Conservation (phyloP, 2,113 vertebrate species). For the Apteryx mantelli region DNA sequence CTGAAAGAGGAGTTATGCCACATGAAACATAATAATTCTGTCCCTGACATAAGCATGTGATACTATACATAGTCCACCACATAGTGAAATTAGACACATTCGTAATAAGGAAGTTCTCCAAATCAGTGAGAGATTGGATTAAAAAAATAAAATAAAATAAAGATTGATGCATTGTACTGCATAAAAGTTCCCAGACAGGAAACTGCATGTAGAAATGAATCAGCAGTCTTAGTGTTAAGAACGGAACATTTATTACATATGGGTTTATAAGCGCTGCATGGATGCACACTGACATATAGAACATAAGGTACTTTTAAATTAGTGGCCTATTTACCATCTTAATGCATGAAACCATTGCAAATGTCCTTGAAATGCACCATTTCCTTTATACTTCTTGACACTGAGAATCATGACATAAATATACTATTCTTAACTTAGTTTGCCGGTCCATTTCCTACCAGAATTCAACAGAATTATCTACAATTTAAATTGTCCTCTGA, state of each 20-base stretch:
- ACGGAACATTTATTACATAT: neutral
- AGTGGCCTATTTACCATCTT: neutral
- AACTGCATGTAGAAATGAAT: neutral
- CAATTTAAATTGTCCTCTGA: conserved; percentile 13
- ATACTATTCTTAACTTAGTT: neutral
- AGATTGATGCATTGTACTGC: neutral
- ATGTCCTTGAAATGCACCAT: neutral
- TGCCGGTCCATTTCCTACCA: neutral
- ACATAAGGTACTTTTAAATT: neutral
- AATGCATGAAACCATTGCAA: neutral
- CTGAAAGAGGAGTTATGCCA: neutral
- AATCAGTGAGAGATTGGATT: neutral
- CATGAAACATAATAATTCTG: neutral
- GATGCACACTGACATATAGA: neutral
- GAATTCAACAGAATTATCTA: neutral
- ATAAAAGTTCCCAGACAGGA: neutral
- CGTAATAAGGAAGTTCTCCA: neutral
- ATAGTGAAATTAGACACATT: neutral
- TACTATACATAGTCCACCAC: neutral
- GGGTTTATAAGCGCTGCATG: neutral
- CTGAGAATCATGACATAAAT: neutral
- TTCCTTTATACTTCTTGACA: neutral
- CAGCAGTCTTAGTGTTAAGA: neutral
- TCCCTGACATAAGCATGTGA: neutral
- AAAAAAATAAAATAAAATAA: neutral